A percentile compares a stretch with the other conserved stretches of the same genome.
Conservation (phyloP, 1,140 invertebrate species). For the Frieseomelitta varia region DNA sequence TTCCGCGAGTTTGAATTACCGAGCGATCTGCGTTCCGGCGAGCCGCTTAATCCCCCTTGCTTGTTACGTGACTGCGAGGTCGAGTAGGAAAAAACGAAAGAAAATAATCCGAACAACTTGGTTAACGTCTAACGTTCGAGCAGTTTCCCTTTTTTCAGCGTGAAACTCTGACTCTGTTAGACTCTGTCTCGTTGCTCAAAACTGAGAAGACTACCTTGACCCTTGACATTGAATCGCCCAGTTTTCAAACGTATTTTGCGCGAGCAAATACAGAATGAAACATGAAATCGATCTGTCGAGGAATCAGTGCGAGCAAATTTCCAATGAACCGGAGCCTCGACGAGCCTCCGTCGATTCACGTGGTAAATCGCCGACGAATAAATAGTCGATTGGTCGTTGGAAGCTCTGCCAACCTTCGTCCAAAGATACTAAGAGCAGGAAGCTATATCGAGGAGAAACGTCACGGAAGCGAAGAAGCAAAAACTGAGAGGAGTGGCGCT, state of each 20-base stretch:
- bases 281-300: neutral
- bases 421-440: neutral
- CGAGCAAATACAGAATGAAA: no score
- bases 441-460: neutral
- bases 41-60: neutral
- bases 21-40: neutral
- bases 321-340: no score
- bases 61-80: conserved; percentile 6
- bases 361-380: no score
- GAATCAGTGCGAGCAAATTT: neutral
- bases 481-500: conserved; percentile 57
- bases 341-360: neutral
- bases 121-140: neutral
- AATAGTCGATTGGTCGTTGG: no score
- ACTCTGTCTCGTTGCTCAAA: no score
- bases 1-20: neutral
- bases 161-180: no score
- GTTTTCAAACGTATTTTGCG: no score
- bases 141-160: neutral
- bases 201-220: no score
- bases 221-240: no score
- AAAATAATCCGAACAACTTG: neutral
- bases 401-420: neutral
- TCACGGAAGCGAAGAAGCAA: conserved; percentile 5
- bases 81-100: neutral